Evolutionary conservation across 2,113 vertebrate species (phyloP).

Genomic region (Eulemur rufifrons): DNA sequence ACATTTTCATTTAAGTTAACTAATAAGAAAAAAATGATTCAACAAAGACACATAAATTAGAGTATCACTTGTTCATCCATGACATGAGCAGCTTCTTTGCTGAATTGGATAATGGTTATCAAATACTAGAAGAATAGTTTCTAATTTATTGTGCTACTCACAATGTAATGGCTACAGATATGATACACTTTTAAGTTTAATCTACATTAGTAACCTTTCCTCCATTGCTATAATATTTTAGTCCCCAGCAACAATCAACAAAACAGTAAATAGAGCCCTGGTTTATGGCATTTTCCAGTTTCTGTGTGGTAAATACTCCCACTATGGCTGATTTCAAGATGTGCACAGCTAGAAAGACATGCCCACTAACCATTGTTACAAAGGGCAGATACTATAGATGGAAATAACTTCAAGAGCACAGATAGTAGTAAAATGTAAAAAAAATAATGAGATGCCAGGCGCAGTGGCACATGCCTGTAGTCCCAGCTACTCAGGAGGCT

Average conservation of each 20-base stretch:
- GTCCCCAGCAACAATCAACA: background rate
- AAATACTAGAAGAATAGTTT: background rate
- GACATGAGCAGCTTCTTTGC: background rate
- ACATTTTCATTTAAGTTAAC: background rate
- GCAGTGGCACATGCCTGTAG: too few relatives aligned
- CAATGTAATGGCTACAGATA: background rate
- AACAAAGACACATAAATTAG: background rate
- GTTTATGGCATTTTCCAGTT: background rate
- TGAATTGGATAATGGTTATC: background rate
- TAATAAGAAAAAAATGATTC: background rate
- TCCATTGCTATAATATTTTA: background rate
- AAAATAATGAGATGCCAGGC: background rate
- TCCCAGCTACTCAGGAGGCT: too few relatives aligned
- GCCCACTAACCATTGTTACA: background rate
- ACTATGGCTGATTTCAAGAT: background rate
- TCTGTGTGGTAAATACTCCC: background rate
- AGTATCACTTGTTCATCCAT: background rate
- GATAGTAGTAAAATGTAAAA: background rate
- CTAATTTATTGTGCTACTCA: background rate
- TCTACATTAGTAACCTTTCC: background rate
- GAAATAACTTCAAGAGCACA: background rate
- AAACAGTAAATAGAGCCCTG: background rate
- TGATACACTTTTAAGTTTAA: background rate
- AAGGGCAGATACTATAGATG: background rate
- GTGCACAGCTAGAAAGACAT: background rate